Percentiles rank a stretch among this genome's conserved stretches.
phyloP scores from a whole-genome alignment of 2,113 vertebrate species.

The Peromyscus californicus region DNA sequence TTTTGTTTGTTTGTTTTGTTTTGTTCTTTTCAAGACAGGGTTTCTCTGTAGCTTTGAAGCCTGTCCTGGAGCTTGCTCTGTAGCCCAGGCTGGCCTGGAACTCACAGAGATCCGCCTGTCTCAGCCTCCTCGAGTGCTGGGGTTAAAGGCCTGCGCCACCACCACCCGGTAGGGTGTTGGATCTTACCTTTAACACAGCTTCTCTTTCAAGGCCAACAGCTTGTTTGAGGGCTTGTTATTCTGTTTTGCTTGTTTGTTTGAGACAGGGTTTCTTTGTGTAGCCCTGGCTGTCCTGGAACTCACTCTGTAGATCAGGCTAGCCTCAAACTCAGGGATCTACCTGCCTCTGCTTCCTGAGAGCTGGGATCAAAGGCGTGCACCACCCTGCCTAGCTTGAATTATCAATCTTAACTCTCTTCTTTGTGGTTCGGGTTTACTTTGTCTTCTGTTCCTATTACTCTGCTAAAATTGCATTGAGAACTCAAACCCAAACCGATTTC shows the following conservation, averaged over 20 bases:
- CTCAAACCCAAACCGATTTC: neutral
- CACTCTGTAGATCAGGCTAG: neutral
- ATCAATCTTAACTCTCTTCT: neutral
- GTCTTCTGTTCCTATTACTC: neutral
- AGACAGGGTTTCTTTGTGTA: neutral
- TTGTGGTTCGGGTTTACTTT: neutral
- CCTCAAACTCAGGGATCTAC: neutral
- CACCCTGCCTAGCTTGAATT: neutral
- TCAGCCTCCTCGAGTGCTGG: no score
- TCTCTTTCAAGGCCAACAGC: slow-evolving; percentile 15
- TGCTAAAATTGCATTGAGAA: slow-evolving; percentile 38
- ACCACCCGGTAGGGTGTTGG: neutral
- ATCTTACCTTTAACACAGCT: slow-evolving; percentile 36
- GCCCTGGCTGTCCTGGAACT: neutral
- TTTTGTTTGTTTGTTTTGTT: no score
- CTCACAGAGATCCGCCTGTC: no score
- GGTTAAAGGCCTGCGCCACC: no score
- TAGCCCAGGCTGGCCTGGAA: no score
- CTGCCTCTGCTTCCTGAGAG: neutral
- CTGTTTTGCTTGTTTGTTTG: neutral
- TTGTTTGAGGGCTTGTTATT: neutral
- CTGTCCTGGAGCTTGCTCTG: no score
- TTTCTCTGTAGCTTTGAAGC: no score
- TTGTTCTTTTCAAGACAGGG: no score
- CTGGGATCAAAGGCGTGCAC: neutral